These are phyloP conservation scores for Bombylius major DNA, from an alignment of 2,888 invertebrate species.

Conservation along the genomic window DNA sequence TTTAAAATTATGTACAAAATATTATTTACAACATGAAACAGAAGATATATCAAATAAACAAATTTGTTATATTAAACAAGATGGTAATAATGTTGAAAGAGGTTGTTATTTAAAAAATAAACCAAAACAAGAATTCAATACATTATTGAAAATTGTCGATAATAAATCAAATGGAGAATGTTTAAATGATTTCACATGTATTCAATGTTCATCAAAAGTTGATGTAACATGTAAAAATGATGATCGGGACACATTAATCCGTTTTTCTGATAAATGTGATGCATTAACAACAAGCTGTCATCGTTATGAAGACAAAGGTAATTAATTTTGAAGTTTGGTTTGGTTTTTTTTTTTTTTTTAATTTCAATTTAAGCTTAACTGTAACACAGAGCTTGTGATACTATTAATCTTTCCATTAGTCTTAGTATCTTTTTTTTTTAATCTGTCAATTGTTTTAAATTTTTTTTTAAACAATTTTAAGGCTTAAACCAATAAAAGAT, in stretches of 20 bases:
- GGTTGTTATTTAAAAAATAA: neutral
- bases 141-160: neutral
- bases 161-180: neutral
- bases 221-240: neutral
- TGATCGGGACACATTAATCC: too few species aligned
- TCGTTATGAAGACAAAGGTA: conserved; percentile 1
- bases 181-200: neutral
- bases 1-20: neutral
- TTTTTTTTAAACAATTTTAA: too few species aligned
- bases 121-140: neutral
- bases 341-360: neutral
- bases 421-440: too few species aligned
- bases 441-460: too few species aligned
- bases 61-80: neutral
- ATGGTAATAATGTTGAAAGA: neutral
- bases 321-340: neutral
- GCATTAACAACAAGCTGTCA: neutral
- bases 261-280: too few species aligned
- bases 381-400: too few species aligned
- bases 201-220: neutral
- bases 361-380: neutral
- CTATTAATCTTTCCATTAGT: too few species aligned
- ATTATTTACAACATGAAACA: neutral
- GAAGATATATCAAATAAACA: neutral
- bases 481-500: too few species aligned